Conservation (phyloP, 2,888 invertebrate species). For the Macaria liturata region DNA sequence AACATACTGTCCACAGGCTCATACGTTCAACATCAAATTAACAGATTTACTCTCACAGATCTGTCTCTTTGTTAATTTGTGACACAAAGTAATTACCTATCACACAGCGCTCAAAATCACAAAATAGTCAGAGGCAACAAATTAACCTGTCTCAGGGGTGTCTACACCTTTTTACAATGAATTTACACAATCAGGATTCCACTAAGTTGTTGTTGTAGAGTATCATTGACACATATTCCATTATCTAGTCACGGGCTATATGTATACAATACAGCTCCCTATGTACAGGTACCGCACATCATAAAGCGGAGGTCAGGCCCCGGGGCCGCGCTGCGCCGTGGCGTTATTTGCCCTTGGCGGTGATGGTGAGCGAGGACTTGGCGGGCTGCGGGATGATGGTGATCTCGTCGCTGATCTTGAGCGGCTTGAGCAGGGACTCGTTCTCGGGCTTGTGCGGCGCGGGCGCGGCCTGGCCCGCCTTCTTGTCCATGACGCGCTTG, state of each 20-base stretch:
- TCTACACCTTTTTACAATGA: constrained; percentile 48
- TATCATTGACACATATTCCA: constrained; percentile 62
- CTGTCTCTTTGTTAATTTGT: constrained; percentile 60
- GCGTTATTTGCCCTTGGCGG: constrained; percentile 77
- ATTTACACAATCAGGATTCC: constrained; percentile 54
- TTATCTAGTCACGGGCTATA: constrained; percentile 60
- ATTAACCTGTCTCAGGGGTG: constrained; percentile 20
- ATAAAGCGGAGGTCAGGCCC: constrained; percentile 47
- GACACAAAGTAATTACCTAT: constrained; percentile 55
- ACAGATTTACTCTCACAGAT: constrained; percentile 59
- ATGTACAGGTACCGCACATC: constrained; percentile 70
- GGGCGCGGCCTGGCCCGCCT: constrained; percentile 54
- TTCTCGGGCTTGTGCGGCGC: constrained; percentile 49
- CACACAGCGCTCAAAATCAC: constrained; percentile 53
- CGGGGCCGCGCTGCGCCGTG: constrained; percentile 46
- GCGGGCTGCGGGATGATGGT: constrained; percentile 96
- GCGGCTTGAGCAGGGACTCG: constrained; percentile 89
- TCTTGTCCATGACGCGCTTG: constrained; percentile 92
- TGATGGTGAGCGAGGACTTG: constrained; percentile 71
- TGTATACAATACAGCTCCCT: constrained; percentile 58
- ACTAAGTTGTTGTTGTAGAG: constrained; percentile 36
- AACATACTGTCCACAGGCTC: constrained; percentile 35
- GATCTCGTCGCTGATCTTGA: constrained; percentile 95
- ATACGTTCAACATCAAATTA: constrained; percentile 38
- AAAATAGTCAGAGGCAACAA: constrained; percentile 47